Conservation (phyloP, 1,140 invertebrate species). For the Oreohelix idahoensis region DNA sequence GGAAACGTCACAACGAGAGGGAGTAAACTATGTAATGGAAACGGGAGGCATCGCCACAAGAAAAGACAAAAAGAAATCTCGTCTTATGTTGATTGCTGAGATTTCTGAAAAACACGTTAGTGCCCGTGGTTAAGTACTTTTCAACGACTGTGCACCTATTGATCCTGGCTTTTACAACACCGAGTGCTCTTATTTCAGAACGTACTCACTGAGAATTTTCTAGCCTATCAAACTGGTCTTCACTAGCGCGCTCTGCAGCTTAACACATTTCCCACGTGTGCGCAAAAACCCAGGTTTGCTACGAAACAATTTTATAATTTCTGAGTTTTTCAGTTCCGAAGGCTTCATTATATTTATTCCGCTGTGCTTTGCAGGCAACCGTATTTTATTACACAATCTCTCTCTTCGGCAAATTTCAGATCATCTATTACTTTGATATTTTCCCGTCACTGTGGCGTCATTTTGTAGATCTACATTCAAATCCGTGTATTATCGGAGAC, state of each 20-base stretch:
- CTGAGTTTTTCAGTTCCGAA: background rate
- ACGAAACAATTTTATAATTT: background rate
- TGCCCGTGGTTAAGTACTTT: background rate
- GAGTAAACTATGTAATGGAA: too few species aligned
- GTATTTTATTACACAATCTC: too few species aligned
- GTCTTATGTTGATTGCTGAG: background rate
- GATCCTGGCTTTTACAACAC: background rate
- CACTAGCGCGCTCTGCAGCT: background rate
- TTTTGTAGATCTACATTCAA: too few species aligned
- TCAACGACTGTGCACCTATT: background rate
- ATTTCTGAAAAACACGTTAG: conserved; percentile 6
- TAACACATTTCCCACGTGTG: background rate
- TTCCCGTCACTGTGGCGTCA: too few species aligned
- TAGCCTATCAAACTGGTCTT: background rate
- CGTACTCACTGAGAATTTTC: background rate
- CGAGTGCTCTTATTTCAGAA: background rate
- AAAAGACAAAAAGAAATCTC: background rate
- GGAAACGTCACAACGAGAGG: too few species aligned
- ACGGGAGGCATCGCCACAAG: background rate
- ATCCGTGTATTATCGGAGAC: too few species aligned
- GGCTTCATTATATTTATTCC: too few species aligned
- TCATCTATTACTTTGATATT: too few species aligned
- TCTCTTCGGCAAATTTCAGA: too few species aligned
- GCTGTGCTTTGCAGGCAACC: too few species aligned
- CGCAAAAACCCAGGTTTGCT: background rate